These are phyloP conservation scores for Itoplectis maculator DNA, from an alignment of 2,888 invertebrate species.

Conservation along the genomic window DNA sequence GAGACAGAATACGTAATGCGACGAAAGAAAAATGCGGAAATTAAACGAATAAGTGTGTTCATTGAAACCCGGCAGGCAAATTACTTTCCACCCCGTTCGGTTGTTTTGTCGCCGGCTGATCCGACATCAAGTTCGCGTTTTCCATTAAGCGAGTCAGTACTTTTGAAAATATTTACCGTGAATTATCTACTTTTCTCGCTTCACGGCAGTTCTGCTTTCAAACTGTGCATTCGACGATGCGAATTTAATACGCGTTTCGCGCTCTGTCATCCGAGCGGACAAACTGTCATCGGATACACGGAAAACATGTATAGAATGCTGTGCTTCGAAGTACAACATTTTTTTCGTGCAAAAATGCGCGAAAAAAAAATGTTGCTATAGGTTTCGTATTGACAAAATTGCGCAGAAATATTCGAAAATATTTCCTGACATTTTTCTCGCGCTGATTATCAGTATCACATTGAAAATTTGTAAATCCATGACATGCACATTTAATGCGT, in stretches of 20 bases:
- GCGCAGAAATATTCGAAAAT: background rate
- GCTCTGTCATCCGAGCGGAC: too few species aligned
- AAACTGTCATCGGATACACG: too few species aligned
- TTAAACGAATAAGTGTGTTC: background rate
- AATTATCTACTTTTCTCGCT: background rate
- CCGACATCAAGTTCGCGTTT: background rate
- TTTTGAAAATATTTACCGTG: background rate
- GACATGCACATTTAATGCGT: background rate
- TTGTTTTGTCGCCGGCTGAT: background rate
- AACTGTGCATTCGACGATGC: too few species aligned
- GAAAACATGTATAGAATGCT: too few species aligned
- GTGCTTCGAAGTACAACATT: too few species aligned
- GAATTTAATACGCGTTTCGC: background rate
- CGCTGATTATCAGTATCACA: background rate
- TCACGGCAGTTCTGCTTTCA: too few species aligned
- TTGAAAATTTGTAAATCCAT: background rate
- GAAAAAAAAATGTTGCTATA: too few species aligned
- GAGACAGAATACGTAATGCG: background rate
- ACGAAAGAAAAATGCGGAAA: background rate
- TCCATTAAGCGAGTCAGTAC: background rate
- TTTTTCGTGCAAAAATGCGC: too few species aligned
- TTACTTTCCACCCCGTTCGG: background rate
- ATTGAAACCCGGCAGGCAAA: background rate
- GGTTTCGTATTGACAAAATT: too few species aligned
- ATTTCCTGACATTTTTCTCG: background rate